phyloP scores from a whole-genome alignment of 2,888 invertebrate species.

The Saturnia japonica region DNA sequence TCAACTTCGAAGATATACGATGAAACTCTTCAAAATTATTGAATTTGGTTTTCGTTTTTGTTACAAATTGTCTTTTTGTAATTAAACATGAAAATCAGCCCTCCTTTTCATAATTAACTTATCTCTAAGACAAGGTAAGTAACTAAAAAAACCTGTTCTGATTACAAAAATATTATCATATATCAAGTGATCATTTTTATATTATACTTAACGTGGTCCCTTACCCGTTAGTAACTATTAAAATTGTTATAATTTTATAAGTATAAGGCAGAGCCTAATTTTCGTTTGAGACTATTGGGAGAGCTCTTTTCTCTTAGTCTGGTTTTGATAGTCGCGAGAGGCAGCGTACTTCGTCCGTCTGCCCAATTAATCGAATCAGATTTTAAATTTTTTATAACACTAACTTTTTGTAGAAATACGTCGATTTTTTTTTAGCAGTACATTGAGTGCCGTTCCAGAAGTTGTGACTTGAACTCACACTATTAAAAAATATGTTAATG shows the following conservation, averaged over 20 bases:
- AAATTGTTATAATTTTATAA: background rate
- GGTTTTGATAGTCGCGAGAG: background rate
- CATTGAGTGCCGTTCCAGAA: background rate
- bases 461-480: background rate
- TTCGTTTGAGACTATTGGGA: background rate
- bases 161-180: background rate
- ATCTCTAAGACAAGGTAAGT: background rate
- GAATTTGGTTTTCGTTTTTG: too few species aligned
- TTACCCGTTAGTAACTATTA: background rate
- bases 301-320: background rate
- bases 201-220: too few species aligned
- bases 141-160: background rate
- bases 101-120: background rate
- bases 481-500: background rate
- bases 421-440: background rate
- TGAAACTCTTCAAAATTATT: too few species aligned
- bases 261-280: background rate
- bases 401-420: background rate
- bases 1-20: too few species aligned
- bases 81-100: background rate
- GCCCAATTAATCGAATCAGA: background rate
- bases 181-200: background rate
- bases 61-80: too few species aligned
- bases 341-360: background rate
- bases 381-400: too few species aligned